A percentile compares a stretch with the other conserved stretches of the same genome.
Evolutionary conservation across 2,888 invertebrate genomes (phyloP).

Genomic region (Netelia melanura): DNA sequence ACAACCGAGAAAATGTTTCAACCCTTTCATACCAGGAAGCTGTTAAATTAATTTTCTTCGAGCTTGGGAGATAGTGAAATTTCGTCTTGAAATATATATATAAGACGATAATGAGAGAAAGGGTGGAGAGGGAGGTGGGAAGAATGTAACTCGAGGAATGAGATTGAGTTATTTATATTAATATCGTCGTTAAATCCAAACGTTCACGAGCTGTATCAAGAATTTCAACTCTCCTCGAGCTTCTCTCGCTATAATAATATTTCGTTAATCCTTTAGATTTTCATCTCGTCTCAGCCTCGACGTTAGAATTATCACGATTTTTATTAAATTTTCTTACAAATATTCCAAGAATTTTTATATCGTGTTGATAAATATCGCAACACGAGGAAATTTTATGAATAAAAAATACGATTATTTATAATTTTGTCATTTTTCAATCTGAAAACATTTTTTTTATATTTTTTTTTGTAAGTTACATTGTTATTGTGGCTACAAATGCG

Average conservation of each 20-base stretch:
- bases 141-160: neutral
- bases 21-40: neutral
- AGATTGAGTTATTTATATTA: constrained; percentile 8
- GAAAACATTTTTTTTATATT: too few relatives aligned
- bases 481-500: too few relatives aligned
- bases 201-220: neutral
- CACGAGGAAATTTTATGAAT: neutral
- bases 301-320: too few relatives aligned
- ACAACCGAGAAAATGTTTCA: neutral
- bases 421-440: too few relatives aligned
- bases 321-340: neutral
- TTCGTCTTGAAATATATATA: constrained; percentile 2
- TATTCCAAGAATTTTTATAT: neutral
- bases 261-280: too few relatives aligned
- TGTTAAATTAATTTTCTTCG: constrained; percentile 23
- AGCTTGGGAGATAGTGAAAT: neutral
- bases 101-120: neutral
- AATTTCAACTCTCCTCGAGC: too few relatives aligned
- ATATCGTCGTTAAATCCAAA: constrained; percentile 35
- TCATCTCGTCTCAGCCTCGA: too few relatives aligned
- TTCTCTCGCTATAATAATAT: too few relatives aligned
- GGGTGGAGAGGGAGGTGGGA: neutral
- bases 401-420: too few relatives aligned
- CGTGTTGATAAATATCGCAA: neutral
- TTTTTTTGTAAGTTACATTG: too few relatives aligned